Evolutionary conservation across 53 echinoderm and acorn worm species (phyloP), one percentile per base, ranked within the genome.

Genomic region (Echinarachnius parma): DNA sequence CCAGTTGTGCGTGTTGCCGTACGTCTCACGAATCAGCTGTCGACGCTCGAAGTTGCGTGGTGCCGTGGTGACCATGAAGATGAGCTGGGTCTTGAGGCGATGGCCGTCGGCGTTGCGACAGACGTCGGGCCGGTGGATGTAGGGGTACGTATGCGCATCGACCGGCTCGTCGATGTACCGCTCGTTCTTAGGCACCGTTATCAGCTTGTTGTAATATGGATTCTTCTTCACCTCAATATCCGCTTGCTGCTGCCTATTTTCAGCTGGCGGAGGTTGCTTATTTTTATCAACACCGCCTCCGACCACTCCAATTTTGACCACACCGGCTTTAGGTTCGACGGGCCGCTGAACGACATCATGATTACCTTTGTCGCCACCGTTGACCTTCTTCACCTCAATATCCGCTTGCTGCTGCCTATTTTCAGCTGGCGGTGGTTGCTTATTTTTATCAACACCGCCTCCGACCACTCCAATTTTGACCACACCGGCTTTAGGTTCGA

Each of bases 1-100:
- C 69, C 70, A 81, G 9, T 61, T 55, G 11, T 39, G 52, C 8
- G 23, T 37, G 74, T 39, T 72, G 5, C 78, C 90, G 79, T 86
- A 90, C 31, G 82, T 90, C 21, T 56, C 46, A 21, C 90, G 72
- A 57, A 90, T 86, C 22, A 78, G 45, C 5, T 75, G 34, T 37
- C 90, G 71, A 11, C 78, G 36, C 23, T 66, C 35, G 16, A 39
- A 34, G 56, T 82, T 63, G 22, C 50, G 28, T 13, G 86, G 79
- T 34, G 82, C 66, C 13, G 90, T 82, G 3, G 79, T 62, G 15
- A 90, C 90, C 1, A 90, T 60, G 11, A 90, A 58, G 9, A 90
- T 39, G 5, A 90, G 60, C 39, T 75, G 46, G 15, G 82, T 28
- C 21, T 62, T 70, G 1, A 31, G 0, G 9, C 36, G 36, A 4